phyloP scores from a whole-genome alignment of 2,113 vertebrate species.

The Equus przewalskii region DNA sequence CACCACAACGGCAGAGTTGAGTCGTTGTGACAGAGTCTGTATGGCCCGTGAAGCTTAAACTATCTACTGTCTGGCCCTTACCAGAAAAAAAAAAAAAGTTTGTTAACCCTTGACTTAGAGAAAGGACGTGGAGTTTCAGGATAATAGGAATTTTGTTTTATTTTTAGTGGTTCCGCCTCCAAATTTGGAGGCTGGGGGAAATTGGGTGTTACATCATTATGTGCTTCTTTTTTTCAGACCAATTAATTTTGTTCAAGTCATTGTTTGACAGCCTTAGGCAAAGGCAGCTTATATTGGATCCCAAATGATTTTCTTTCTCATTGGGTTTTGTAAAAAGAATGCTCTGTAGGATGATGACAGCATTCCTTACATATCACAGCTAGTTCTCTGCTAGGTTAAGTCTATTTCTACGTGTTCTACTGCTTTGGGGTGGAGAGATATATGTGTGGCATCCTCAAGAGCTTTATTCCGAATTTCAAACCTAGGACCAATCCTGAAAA shows the following conservation, averaged over 20 bases:
- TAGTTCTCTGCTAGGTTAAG: neutral
- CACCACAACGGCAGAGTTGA: neutral
- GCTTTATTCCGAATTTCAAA: neutral
- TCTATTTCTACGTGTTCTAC: neutral
- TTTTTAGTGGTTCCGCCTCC: conserved; percentile 32
- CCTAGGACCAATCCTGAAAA: neutral
- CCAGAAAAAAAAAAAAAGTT: neutral
- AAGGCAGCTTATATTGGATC: conserved; percentile 55
- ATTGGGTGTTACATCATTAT: conserved; percentile 10
- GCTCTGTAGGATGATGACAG: neutral
- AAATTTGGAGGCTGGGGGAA: conserved; percentile 12
- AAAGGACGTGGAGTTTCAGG: conserved; percentile 29
- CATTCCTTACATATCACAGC: neutral
- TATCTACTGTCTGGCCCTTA: neutral
- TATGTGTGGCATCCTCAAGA: neutral
- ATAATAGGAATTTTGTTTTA: conserved; percentile 38
- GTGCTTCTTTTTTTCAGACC: neutral
- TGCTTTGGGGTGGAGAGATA: neutral
- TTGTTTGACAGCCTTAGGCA: conserved; percentile 58
- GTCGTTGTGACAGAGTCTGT: neutral
- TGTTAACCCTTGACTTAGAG: neutral
- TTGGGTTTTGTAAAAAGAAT: conserved; percentile 42
- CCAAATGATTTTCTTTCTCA: conserved; percentile 62
- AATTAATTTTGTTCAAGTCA: conserved; percentile 67
- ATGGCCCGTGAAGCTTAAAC: conserved; percentile 1